phyloP scores from a whole-genome alignment of 2,888 invertebrate genomes.

The Ferrisia virgata region DNA sequence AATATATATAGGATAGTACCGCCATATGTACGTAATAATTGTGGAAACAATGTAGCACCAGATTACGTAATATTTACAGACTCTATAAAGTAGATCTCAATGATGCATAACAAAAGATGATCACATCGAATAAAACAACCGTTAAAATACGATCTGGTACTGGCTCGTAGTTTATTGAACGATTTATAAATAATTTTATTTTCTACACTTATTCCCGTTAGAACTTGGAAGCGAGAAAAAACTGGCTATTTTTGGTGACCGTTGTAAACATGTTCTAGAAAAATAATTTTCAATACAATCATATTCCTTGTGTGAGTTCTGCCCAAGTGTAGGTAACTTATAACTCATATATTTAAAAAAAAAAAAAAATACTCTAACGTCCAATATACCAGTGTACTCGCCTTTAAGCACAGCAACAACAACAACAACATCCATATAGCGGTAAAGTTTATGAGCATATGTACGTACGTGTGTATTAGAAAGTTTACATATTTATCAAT shows the following conservation, averaged over 20 bases:
- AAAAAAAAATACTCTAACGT: no score
- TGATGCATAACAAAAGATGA: neutral
- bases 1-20: neutral
- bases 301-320: no score
- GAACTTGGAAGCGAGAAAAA: neutral
- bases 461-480: neutral
- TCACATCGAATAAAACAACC: neutral
- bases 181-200: neutral
- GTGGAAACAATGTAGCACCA: neutral
- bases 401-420: neutral
- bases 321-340: no score
- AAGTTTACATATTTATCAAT: slow-evolving; percentile 16
- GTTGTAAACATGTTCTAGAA: neutral
- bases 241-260: slow-evolving; percentile 2
- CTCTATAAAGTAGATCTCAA: neutral
- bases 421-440: neutral
- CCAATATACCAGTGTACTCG: neutral
- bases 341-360: neutral
- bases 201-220: neutral
- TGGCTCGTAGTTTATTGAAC: neutral
- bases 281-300: neutral
- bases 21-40: neutral
- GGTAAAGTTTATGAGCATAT: neutral
- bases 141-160: neutral
- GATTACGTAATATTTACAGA: neutral